A percentile compares a stretch with the other conserved stretches of the same genome.
Evolutionary conservation across 35 echinoderm and acorn worm species (phyloP).

Genomic region (Apostichopus japonicus): DNA sequence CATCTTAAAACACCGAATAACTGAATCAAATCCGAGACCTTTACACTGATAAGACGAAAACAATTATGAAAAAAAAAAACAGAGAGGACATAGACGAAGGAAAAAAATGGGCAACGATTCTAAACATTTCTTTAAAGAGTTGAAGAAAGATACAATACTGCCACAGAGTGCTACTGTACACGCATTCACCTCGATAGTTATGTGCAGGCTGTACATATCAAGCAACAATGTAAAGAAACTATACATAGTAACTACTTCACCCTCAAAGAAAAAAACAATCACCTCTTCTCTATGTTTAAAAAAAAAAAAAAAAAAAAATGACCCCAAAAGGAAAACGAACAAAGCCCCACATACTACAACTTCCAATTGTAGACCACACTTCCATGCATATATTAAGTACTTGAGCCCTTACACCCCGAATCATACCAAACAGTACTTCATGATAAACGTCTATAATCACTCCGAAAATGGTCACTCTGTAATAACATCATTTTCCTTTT

Average conservation of each 20-base stretch:
- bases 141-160: slow-evolving; percentile 44
- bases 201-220: slow-evolving; percentile 55
- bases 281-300: not conserved
- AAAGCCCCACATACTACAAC: not conserved
- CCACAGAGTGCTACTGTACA: slow-evolving; percentile 53
- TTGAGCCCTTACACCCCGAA: not conserved
- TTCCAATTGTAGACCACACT: not conserved
- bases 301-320: not conserved
- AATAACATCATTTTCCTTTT: not conserved
- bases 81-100: not conserved
- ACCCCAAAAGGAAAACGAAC: too few species aligned
- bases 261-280: slow-evolving; percentile 28
- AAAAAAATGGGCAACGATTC: not conserved
- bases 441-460: not conserved
- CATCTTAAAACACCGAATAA: slow-evolving; percentile 55
- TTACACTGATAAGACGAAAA: not conserved
- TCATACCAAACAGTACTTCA: not conserved
- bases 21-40: slow-evolving; percentile 8
- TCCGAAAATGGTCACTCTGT: too few species aligned
- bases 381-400: slow-evolving; percentile 15
- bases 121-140: not conserved
- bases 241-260: slow-evolving; percentile 51
- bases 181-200: slow-evolving; percentile 24
- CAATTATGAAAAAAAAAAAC: not conserved
- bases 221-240: slow-evolving; percentile 33